Evolutionary conservation across 2,113 vertebrate species (phyloP).

Genomic region (Rhabdomys dilectus): DNA sequence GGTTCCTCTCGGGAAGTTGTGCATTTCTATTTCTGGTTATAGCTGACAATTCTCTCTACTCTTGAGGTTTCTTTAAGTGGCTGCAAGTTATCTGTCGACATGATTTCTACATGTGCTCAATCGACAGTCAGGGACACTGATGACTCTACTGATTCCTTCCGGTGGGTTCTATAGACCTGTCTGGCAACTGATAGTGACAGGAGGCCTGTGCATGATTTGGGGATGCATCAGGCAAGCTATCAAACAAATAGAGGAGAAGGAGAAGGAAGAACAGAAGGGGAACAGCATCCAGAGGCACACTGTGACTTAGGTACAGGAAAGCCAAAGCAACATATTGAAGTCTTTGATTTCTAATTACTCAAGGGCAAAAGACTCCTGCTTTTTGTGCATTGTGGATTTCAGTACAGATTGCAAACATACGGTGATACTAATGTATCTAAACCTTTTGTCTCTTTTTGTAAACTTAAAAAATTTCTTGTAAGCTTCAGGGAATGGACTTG

Average conservation of each 20-base stretch:
- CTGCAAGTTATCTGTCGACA: background rate
- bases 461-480: background rate
- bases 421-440: background rate
- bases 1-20: background rate
- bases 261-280: background rate
- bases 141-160: background rate
- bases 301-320: background rate
- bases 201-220: background rate
- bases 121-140: background rate
- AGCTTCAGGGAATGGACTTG: background rate
- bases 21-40: background rate
- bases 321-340: background rate
- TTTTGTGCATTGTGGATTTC: background rate
- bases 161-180: background rate
- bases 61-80: constrained; percentile 18
- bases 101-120: background rate
- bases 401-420: background rate
- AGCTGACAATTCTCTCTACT: constrained; percentile 8
- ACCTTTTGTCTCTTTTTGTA: background rate
- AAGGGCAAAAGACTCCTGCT: background rate
- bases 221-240: background rate
- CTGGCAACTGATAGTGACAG: background rate
- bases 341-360: background rate
- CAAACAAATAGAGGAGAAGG: background rate
- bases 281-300: background rate